Evolutionary conservation across 2,797 vertebrate species (phyloP).

Genomic region (Bothrops alternatus): DNA sequence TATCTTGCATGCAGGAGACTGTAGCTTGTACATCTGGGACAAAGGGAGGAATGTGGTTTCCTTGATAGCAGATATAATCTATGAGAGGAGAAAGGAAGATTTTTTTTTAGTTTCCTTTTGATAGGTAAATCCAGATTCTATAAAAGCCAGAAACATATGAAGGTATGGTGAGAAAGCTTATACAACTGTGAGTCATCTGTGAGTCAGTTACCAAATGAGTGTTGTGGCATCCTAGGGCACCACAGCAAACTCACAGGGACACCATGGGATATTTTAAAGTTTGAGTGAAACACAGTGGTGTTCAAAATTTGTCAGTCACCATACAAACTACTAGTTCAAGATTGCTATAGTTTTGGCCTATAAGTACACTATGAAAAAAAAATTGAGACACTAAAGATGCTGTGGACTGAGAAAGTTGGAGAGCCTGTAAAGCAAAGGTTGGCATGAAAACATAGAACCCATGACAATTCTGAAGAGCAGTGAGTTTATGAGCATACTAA

Average conservation of each 20-base stretch:
- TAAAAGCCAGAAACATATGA: background rate
- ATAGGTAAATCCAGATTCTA: background rate
- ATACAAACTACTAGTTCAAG: background rate
- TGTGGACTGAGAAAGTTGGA: background rate
- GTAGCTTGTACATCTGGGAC: background rate
- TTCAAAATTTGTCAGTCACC: background rate
- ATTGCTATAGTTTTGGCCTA: background rate
- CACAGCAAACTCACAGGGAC: background rate
- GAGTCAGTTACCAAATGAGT: background rate
- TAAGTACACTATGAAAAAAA: background rate
- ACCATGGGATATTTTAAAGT: background rate
- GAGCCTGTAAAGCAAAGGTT: background rate
- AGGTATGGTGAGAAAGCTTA: background rate
- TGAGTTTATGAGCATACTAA: background rate
- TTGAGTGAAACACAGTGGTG: background rate
- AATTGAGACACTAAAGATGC: background rate
- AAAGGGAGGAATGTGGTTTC: background rate
- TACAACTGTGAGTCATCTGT: background rate
- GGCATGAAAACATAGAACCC: background rate
- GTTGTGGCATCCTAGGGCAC: background rate
- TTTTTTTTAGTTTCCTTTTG: background rate
- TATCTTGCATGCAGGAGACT: background rate
- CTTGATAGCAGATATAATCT: background rate
- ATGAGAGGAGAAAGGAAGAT: background rate
- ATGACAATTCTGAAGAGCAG: background rate